These are phyloP conservation scores for Sebastes taczanowskii DNA, from an alignment of 2,797 vertebrate species.

Conservation along the genomic window DNA sequence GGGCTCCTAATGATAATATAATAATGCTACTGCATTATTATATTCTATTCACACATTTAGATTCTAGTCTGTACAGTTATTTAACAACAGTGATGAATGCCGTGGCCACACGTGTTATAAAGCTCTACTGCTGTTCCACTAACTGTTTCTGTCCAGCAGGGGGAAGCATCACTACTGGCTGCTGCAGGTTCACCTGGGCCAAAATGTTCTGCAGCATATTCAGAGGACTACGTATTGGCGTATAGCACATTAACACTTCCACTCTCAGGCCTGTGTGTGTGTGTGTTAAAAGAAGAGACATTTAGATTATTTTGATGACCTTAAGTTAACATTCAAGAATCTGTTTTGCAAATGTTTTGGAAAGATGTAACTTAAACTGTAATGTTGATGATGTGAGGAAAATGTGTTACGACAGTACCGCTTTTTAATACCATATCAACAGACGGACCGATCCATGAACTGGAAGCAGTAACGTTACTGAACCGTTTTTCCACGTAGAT, in stretches of 20 bases:
- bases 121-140: not conserved
- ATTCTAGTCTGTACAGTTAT: not conserved
- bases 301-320: not conserved
- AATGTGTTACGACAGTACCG: too few relatives aligned
- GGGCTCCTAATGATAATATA: accelerated
- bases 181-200: too few relatives aligned
- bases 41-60: too few relatives aligned
- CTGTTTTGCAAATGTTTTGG: too few relatives aligned
- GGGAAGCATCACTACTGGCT: not conserved
- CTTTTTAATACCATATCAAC: accelerated
- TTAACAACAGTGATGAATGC: too few relatives aligned
- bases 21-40: too few relatives aligned
- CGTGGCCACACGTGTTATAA: too few relatives aligned
- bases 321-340: not conserved
- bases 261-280: not conserved
- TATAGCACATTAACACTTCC: not conserved
- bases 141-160: not conserved
- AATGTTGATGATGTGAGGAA: too few relatives aligned
- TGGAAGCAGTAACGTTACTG: accelerated
- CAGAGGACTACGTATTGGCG: not conserved
- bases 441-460: too few relatives aligned
- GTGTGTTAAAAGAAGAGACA: not conserved
- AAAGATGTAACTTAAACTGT: too few relatives aligned
- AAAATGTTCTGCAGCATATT: not conserved
- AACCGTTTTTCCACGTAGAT: too few relatives aligned